Evolutionary conservation across 2,113 vertebrate genomes (phyloP).

Genomic region (Hepsetus odoe): DNA sequence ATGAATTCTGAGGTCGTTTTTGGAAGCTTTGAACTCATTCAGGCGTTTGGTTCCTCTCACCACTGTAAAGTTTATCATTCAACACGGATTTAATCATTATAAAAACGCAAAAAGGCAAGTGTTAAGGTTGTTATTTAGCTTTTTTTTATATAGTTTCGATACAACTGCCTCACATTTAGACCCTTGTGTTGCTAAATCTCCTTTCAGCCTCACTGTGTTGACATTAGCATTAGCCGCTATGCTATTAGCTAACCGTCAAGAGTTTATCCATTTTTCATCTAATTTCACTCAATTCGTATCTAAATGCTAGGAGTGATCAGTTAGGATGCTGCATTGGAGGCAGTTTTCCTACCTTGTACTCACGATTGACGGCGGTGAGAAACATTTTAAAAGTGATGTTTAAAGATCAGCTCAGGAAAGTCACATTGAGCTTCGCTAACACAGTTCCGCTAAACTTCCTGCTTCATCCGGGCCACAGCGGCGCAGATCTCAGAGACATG

Average conservation of each 20-base stretch:
- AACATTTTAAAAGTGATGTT: constrained; percentile 65
- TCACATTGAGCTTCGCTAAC: constrained; percentile 65
- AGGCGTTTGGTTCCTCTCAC: no score
- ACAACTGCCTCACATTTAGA: not conserved
- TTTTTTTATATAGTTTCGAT: no score
- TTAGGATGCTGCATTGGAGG: no score
- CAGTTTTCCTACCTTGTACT: constrained; percentile 59
- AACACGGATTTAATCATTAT: no score
- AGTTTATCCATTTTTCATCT: not conserved
- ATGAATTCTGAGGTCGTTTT: not conserved
- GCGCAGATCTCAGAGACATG: not conserved
- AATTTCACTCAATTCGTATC: no score
- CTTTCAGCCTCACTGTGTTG: not conserved
- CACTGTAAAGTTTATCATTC: no score
- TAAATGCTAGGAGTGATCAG: no score
- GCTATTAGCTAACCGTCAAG: not conserved
- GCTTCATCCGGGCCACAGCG: constrained; percentile 57
- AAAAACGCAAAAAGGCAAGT: no score
- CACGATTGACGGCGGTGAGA: constrained; percentile 73
- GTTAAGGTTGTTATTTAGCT: no score
- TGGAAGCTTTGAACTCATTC: no score
- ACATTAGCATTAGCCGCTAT: not conserved
- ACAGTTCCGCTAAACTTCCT: not conserved
- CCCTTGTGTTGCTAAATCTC: not conserved
- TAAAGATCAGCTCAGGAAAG: constrained; percentile 35